A percentile compares a stretch with the other conserved stretches of the same genome.
phyloP scores from a whole-genome alignment of 2,888 invertebrate species.

The Drepanosiphum platanoidis region DNA sequence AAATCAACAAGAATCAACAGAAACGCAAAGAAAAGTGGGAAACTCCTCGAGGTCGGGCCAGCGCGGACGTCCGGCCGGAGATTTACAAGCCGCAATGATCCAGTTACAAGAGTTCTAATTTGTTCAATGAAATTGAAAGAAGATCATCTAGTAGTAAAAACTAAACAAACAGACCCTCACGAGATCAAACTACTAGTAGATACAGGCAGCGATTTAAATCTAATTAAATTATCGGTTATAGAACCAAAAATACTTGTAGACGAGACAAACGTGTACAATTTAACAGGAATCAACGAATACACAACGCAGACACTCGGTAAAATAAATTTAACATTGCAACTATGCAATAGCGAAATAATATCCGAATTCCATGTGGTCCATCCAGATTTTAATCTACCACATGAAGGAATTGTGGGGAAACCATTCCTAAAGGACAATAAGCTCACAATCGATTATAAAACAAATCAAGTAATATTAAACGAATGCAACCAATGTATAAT shows the following conservation, averaged over 20 bases:
- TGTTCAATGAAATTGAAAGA: not conserved
- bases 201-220: conserved; percentile 1
- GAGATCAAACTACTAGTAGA: not conserved
- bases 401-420: not conserved
- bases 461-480: not conserved
- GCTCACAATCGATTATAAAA: not conserved
- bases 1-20: not conserved
- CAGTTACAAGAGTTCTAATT: not conserved
- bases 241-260: not conserved
- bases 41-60: not conserved
- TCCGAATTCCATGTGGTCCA: not conserved
- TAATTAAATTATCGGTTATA: not conserved
- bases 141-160: too few relatives aligned
- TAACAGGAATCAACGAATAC: not conserved
- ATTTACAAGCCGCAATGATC: not conserved
- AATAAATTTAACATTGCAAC: not conserved
- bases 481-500: not conserved
- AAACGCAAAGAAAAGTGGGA: not conserved
- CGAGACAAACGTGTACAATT: too few relatives aligned
- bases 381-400: not conserved
- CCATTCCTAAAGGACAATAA: not conserved
- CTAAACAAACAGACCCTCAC: too few relatives aligned
- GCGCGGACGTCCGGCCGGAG: not conserved
- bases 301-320: not conserved
- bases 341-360: not conserved